phyloP scores from a whole-genome alignment of 2,888 invertebrate genomes.

The Cephus pulcher region DNA sequence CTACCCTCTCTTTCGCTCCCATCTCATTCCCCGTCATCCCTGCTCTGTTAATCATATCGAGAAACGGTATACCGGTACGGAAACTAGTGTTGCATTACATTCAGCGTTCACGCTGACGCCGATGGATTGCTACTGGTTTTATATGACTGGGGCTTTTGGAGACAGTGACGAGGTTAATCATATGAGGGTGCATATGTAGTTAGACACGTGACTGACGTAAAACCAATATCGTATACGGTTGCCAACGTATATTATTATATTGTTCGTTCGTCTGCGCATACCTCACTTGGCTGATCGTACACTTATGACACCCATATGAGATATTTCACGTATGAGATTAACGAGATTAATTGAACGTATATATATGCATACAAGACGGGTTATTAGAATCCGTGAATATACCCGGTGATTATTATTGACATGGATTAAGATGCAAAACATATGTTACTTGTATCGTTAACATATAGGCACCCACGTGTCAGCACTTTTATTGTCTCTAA shows the following conservation, averaged over 20 bases:
- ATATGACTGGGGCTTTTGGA: background rate
- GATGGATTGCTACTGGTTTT: background rate
- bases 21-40: background rate
- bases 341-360: too few relatives aligned
- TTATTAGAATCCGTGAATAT: too few relatives aligned
- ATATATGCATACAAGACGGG: too few relatives aligned
- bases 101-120: constrained; percentile 13
- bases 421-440: too few relatives aligned
- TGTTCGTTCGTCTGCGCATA: too few relatives aligned
- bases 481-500: constrained; percentile 20
- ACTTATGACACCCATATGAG: too few relatives aligned
- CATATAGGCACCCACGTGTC: background rate
- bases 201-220: background rate
- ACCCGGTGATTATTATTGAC: too few relatives aligned
- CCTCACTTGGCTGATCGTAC: too few relatives aligned
- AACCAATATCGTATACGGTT: background rate
- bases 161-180: constrained; percentile 4
- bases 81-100: constrained; percentile 31
- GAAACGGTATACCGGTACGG: constrained; percentile 33
- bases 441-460: too few relatives aligned
- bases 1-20: background rate
- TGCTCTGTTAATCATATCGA: constrained; percentile 44
- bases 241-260: too few relatives aligned
- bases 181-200: background rate
- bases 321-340: too few relatives aligned